A percentile compares a stretch with the other conserved stretches of the same genome.
phyloP scores from a whole-genome alignment of 30 jellyfish, hydroid and myxozoan species.

The Hydractinia echinata region DNA sequence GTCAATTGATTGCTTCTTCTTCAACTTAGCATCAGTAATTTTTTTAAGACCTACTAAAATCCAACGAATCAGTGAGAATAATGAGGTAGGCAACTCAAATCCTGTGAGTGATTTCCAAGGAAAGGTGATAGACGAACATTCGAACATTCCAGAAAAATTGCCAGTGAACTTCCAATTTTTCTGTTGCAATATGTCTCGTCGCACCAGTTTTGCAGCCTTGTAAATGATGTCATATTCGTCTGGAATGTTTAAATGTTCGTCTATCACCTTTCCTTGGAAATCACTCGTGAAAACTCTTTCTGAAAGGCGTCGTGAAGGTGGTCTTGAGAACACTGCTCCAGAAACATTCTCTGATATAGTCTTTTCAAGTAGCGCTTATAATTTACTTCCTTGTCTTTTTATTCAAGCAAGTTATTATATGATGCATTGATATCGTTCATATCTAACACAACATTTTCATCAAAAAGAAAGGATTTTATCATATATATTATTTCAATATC shows the following conservation, averaged over 20 bases:
- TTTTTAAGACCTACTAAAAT: conserved; percentile 33
- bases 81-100: conserved; percentile 21
- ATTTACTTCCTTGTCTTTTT: conserved; percentile 5
- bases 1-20: conserved; percentile 1
- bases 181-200: conserved; percentile 13
- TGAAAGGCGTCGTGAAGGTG: conserved; percentile 17
- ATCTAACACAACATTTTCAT: not conserved
- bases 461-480: not conserved
- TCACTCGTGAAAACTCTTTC: not conserved
- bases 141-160: too few relatives aligned
- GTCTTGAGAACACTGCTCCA: not conserved
- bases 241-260: not conserved
- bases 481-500: conserved; percentile 18
- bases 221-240: conserved; percentile 19
- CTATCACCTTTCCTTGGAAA: conserved; percentile 19
- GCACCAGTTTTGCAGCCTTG: conserved; percentile 37
- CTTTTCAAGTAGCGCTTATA: conserved; percentile 19
- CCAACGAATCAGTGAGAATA: too few relatives aligned
- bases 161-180: too few relatives aligned
- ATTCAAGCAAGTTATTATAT: conserved; percentile 21
- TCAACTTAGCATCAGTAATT: not conserved
- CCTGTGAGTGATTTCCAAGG: too few relatives aligned
- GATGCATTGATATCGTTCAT: conserved; percentile 17
- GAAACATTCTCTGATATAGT: not conserved
- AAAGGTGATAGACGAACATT: too few relatives aligned